Conservation (phyloP, 2,113 vertebrate species). For the Pelecanus crispus region DNA sequence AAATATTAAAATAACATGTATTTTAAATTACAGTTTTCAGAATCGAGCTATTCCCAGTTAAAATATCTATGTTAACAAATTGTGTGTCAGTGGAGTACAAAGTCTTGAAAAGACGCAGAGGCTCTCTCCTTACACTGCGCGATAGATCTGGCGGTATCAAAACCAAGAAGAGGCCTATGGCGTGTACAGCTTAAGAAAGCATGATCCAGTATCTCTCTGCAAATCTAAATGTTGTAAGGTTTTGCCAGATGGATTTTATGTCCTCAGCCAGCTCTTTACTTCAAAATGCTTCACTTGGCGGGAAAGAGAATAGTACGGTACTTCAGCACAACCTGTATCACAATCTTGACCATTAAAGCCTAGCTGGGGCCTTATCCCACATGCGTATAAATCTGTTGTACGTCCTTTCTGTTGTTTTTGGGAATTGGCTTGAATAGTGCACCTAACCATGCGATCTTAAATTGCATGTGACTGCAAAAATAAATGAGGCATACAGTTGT, state of each 20-base stretch:
- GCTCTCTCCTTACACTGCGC: fast-evolving
- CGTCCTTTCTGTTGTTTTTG: neutral
- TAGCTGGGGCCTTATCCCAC: neutral
- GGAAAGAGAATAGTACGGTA: neutral
- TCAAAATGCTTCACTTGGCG: neutral
- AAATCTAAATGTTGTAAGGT: neutral
- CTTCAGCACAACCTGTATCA: neutral
- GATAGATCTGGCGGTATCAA: neutral
- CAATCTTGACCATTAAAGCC: neutral
- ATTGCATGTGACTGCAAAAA: neutral
- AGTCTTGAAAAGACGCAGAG: neutral
- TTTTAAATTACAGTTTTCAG: neutral
- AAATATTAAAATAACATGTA: neutral
- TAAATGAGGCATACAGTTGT: neutral
- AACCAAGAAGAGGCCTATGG: neutral
- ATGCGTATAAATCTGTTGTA: neutral
- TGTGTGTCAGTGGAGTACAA: neutral
- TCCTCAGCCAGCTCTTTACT: neutral
- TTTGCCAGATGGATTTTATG: neutral
- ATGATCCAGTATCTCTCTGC: neutral
- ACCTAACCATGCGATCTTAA: neutral
- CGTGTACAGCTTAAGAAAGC: neutral
- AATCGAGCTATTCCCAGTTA: neutral
- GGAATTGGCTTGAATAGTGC: neutral
- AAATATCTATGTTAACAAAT: neutral